These are phyloP conservation scores for Melierax canorus DNA, from an alignment of 2,113 vertebrate genomes.

Conservation along the genomic window DNA sequence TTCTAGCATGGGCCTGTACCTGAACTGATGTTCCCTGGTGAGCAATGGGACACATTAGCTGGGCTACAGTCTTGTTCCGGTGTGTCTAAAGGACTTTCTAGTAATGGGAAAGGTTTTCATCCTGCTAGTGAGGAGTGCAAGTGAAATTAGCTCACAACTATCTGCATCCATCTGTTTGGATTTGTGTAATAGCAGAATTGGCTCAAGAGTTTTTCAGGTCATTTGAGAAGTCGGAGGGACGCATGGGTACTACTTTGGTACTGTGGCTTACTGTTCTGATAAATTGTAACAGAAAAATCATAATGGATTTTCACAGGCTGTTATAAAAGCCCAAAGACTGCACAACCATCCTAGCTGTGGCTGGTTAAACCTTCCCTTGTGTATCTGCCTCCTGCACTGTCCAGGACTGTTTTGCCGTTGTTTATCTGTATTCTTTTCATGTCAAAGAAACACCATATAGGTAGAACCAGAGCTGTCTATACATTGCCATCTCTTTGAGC, in stretches of 20 bases:
- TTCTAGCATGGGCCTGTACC: background rate
- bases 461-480: background rate
- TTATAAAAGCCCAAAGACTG: background rate
- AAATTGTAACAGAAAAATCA: background rate
- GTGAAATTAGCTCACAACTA: background rate
- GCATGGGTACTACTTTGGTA: background rate
- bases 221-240: background rate
- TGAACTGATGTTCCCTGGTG: background rate
- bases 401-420: background rate
- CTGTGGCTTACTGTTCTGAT: background rate
- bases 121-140: background rate
- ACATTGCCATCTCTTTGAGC: background rate
- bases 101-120: background rate
- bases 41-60: too few relatives aligned
- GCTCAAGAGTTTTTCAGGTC: background rate
- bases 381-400: background rate
- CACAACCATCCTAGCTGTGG: background rate
- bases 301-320: background rate
- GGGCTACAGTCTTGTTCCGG: accelerated
- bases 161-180: background rate
- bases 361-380: background rate
- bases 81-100: background rate
- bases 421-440: background rate
- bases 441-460: background rate
- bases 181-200: background rate